These are phyloP conservation scores for Macroteleia sp. DNA, from an alignment of 2,888 invertebrate genomes.

Conservation along the genomic window DNA sequence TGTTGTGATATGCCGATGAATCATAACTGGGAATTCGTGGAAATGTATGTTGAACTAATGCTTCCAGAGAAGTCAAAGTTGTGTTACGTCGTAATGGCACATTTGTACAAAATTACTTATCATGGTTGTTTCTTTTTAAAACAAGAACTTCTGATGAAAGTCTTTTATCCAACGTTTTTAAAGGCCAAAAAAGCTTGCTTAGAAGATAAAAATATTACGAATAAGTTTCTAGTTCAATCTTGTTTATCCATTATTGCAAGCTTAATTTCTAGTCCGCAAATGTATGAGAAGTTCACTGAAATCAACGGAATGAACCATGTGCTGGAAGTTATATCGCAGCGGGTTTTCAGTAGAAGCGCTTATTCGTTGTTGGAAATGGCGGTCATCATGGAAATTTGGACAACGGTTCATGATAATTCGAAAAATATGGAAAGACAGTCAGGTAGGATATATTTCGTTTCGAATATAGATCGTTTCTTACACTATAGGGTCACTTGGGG, in stretches of 20 bases:
- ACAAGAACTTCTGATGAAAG: conserved; percentile 86
- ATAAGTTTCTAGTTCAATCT: conserved; percentile 86
- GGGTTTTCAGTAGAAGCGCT: conserved; percentile 86
- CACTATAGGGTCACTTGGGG: no score
- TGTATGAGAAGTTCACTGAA: conserved; percentile 87
- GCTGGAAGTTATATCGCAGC: conserved; percentile 85
- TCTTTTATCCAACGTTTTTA: conserved; percentile 87
- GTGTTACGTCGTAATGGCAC: conserved; percentile 86
- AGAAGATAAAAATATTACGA: conserved; percentile 82
- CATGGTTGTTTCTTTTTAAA: conserved; percentile 86
- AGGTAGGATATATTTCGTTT: no score
- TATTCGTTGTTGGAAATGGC: conserved; percentile 87
- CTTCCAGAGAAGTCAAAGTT: conserved; percentile 85
- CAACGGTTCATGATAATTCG: conserved; percentile 78
- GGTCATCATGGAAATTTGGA: conserved; percentile 86
- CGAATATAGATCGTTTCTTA: no score
- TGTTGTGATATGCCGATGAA: conserved; percentile 72
- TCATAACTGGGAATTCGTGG: conserved; percentile 86
- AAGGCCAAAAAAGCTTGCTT: conserved; percentile 85
- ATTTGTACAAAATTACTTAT: conserved; percentile 86
- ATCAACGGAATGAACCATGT: conserved; percentile 86
- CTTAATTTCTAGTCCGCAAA: conserved; percentile 85
- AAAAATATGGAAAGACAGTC: no score
- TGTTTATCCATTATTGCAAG: conserved; percentile 87
- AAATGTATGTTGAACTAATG: conserved; percentile 86